Conservation (phyloP, 1,140 invertebrate species). For the Leptoteleia sp. region DNA sequence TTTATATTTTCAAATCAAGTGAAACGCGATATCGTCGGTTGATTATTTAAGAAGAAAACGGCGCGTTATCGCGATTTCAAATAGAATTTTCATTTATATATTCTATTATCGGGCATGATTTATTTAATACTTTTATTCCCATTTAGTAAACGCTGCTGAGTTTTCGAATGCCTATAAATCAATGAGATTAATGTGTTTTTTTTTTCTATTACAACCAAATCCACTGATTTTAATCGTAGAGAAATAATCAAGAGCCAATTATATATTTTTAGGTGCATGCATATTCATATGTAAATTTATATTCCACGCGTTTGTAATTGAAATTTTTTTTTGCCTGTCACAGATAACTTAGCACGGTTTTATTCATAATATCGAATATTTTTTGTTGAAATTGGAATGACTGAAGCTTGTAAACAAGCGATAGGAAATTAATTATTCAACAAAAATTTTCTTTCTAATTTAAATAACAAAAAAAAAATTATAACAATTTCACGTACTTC, state of each 20-base stretch:
- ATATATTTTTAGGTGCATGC: constrained; percentile 5
- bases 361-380: no score
- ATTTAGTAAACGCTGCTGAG: background rate
- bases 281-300: constrained; percentile 5
- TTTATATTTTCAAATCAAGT: no score
- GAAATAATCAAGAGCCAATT: constrained; percentile 10
- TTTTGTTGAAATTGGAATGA: no score
- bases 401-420: no score
- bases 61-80: no score
- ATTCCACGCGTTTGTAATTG: constrained; percentile 4
- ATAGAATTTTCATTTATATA: background rate
- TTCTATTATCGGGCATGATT: no score
- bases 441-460: no score
- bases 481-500: no score
- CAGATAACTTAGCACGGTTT: background rate
- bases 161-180: constrained; percentile 33
- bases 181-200: constrained; percentile 38
- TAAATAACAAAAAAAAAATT: no score
- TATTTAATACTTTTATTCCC: no score
- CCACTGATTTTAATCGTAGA: constrained; percentile 4
- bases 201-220: constrained; percentile 47
- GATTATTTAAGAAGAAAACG: constrained; percentile 7
- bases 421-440: no score
- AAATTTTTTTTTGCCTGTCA: constrained; percentile 6
- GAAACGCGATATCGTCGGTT: no score